These are phyloP conservation scores for Pteropus rufus DNA, from an alignment of 2,797 vertebrate genomes.

Conservation along the genomic window DNA sequence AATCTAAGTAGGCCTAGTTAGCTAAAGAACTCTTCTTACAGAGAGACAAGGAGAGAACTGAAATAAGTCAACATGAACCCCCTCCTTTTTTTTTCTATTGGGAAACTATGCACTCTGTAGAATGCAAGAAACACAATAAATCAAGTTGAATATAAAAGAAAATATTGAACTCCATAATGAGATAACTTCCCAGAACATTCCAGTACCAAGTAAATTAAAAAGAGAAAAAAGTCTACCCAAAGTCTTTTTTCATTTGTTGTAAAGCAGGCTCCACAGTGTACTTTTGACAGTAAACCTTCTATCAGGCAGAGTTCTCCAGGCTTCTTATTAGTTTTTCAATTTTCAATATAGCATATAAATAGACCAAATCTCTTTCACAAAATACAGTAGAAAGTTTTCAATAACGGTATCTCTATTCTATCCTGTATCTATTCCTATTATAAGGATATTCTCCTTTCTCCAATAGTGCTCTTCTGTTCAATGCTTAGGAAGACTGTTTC, in stretches of 20 bases:
- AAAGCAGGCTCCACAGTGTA: neutral
- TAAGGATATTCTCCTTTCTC: neutral
- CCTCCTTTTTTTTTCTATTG: neutral
- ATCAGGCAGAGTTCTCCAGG: neutral
- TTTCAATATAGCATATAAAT: neutral
- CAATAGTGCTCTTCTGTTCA: neutral
- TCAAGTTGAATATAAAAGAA: neutral
- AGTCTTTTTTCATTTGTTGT: neutral
- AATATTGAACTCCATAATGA: neutral
- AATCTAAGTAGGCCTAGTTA: neutral
- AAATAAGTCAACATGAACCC: neutral
- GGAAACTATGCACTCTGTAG: neutral
- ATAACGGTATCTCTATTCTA: neutral
- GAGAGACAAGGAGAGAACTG: neutral
- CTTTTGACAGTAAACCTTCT: neutral
- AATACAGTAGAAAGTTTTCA: neutral
- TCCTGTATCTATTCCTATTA: neutral
- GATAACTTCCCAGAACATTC: neutral
- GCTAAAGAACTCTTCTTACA: neutral
- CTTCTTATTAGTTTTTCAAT: neutral
- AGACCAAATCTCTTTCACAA: neutral
- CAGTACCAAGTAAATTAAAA: neutral
- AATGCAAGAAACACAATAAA: conserved; percentile 15
- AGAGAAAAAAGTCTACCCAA: neutral
- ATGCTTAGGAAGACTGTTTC: neutral